phyloP scores from a whole-genome alignment of 2,797 vertebrate genomes.

The Scyliorhinus canicula region DNA sequence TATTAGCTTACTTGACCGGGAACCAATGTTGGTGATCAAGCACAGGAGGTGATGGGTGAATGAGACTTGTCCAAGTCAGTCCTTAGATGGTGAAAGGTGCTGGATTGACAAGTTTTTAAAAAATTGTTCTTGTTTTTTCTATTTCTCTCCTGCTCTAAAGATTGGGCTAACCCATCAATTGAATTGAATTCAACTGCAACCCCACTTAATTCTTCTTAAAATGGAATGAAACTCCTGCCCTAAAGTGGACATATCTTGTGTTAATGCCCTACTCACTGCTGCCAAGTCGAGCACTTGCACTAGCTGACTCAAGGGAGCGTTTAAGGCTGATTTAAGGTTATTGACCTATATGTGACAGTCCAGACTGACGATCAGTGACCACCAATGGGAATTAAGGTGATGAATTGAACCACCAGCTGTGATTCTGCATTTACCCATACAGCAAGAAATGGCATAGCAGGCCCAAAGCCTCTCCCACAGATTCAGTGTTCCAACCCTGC shows the following conservation, averaged over 20 bases:
- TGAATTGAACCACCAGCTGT: slow-evolving; percentile 56
- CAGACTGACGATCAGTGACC: neutral
- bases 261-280: neutral
- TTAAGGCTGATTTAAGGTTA: neutral
- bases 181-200: neutral
- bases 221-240: neutral
- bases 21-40: neutral
- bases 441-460: neutral
- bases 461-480: neutral
- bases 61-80: neutral
- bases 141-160: neutral
- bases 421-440: slow-evolving; percentile 60
- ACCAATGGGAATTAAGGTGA: slow-evolving; percentile 55
- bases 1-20: too few species aligned
- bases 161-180: neutral
- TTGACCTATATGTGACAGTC: neutral
- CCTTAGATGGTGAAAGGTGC: neutral
- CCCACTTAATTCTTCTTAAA: neutral
- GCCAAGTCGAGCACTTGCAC: neutral
- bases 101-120: neutral
- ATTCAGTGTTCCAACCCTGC: neutral
- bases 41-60: neutral
- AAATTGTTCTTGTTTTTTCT: neutral
- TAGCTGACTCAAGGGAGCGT: neutral
- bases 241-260: neutral